Base-by-base conservation (phyloP, 2,113 vertebrate species). In the Solea solea region DNA sequence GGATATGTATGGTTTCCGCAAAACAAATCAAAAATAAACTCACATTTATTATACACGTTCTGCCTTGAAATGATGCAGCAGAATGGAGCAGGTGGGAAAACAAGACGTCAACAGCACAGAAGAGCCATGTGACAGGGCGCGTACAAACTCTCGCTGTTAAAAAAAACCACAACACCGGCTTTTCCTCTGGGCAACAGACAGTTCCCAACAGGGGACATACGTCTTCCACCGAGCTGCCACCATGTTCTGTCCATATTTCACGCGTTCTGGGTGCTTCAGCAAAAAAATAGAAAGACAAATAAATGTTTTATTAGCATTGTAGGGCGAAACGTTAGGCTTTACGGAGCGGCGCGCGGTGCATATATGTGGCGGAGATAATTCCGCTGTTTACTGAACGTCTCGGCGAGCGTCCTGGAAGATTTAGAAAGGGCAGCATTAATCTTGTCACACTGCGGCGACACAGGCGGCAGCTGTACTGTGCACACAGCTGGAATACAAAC, bases 341-440 rank as follows among this genome's bases (percentile, higher is more conserved):
- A 1, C 45, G 34, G 49, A 40, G 9, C 9, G 63, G 57, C 27
- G 79, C 69, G 45, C 11, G 45, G 45, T 2, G 9, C 14, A 14
- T 13, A 10, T 48, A 75, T 71, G 49, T 76, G 80, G 68, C 49
- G 64, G 46, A 67, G 68, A 81, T 68, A 70, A 72, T 68, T 73
- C 16, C 70, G 76, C 62, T 69, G 60, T 82, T 82, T 69, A 15
- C 64, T 48, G 70, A 68, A 79, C 74, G 64, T 84, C 45, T 58
- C 65, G 63, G 62, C 81, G 85, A 82, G 78, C 59, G 73, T 88
- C 75, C 83, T 49, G 72, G 74, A 77, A 86, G 80, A 78, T 85
- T 88, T 68, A 78, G 64, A 89, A 85, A 88, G 83, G 85, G 84
- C 80, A 73, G 44, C 82, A 86, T 91, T 88, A 85, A 86, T 90